Conservation (phyloP, 2,113 vertebrate species). For the Microtus pennsylvanicus region DNA sequence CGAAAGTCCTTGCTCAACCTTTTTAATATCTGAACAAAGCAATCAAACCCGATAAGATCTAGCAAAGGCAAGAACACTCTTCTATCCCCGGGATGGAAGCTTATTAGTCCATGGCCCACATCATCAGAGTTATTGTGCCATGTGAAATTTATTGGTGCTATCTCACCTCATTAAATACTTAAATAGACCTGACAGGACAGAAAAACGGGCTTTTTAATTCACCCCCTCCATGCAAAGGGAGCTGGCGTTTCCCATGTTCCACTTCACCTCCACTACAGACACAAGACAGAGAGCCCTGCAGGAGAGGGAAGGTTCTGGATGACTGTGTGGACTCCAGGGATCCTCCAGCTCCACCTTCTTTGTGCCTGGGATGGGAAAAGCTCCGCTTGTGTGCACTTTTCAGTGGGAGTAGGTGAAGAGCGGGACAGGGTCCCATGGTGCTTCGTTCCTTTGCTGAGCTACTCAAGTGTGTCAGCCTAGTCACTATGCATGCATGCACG, state of each 20-base stretch:
- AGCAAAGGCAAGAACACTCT: slow-evolving; percentile 71
- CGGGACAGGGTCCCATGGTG: neutral
- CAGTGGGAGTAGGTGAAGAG: neutral
- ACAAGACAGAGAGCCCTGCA: fast-evolving
- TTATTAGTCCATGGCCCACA: slow-evolving; percentile 86
- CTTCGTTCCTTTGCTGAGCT: neutral
- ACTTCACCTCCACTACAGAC: slow-evolving; percentile 81
- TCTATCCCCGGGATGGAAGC: slow-evolving; percentile 79
- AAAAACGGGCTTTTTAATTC: slow-evolving; percentile 84
- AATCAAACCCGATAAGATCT: slow-evolving; percentile 77
- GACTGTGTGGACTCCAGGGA: neutral
- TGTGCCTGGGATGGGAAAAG: neutral
- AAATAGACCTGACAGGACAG: slow-evolving; percentile 89
- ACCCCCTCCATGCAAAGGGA: slow-evolving; percentile 63
- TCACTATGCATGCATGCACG: neutral
- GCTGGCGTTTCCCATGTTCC: slow-evolving; percentile 59
- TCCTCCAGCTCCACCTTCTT: neutral
- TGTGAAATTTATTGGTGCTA: slow-evolving; percentile 88
- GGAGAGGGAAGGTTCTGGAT: fast-evolving
- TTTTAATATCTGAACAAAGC: slow-evolving; percentile 81
- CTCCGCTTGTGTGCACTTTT: neutral
- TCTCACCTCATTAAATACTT: slow-evolving; percentile 90
- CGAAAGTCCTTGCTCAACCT: slow-evolving; percentile 85
- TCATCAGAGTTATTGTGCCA: slow-evolving; percentile 86
- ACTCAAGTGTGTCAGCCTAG: neutral